Base-by-base conservation (phyloP, 2,888 invertebrate species). In the Gibbula magus region DNA sequence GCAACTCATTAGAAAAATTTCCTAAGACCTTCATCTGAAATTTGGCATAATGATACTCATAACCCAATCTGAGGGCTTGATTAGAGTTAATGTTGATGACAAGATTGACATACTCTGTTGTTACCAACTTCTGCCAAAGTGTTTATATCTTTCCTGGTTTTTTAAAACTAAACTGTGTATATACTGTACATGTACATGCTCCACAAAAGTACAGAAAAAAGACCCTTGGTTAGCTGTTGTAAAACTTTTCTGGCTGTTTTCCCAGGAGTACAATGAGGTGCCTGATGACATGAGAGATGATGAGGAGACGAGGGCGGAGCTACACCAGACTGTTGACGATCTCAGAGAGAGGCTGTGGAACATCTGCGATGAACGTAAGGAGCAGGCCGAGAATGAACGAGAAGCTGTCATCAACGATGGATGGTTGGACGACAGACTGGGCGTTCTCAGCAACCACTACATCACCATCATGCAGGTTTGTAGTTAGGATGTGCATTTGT, bases 321-420 rank as follows among this genome's bases (percentile, higher is more conserved):
- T 92, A 16, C 93, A 93, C 84, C 91, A 93, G 82, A 86, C 91
- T 13, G 90, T 93, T 0, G 92, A 92, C 78, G 93, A 93, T 82
- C 88, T 93, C 0, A 87, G 91, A 5, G 93, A 93, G 80, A 85
- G 88, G 16, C 86, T 93, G 70, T 92, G 92, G 92, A 91, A 86
- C 77, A 92, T 93, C 78, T 92, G 92, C 85, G 92, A 92, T 82
- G 91, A 92, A 74, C 86, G 92, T 29, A 93, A 93, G 79, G 90
- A 90, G 39, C 88, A 91, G 79, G 92, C 93, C 0, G 93, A 93
- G 84, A 79, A 80, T 8, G 92, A 92, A 81, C 83, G 91, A 25
- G 88, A 89, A 76, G 83, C 85, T 2, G 88, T 92, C 25, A 90
- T 92, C 81, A 87, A 85, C 35, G 92, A 93, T 80, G 92, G 93